Evolutionary conservation across 2,888 invertebrate species (phyloP), one percentile per base, ranked within the genome.

Genomic region (Leptogaster cylindrica): DNA sequence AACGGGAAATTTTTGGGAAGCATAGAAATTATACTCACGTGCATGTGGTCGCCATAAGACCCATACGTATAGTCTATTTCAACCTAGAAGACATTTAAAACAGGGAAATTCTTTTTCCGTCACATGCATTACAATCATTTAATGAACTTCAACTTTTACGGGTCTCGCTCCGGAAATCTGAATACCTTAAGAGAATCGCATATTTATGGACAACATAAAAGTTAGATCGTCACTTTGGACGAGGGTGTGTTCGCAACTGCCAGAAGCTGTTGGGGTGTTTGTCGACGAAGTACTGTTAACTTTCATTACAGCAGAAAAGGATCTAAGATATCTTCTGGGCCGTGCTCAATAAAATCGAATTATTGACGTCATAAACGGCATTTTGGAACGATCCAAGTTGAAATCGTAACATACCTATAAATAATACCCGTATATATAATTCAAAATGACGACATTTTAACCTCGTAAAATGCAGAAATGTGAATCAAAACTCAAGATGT

Each of bases 181-280:
- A 27, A n/a, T 14, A 27, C 61, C 27, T 6, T 12, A 18, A 27
- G 61, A 27, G 44, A 44, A 61, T 61, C 61, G 41, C 44, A 44
- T 44, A 61, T 61, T 61, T 61, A 61, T 61, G 61, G 28, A 61
- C 41, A 16, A 5, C 28, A 61, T 61, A 61, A 61, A 61, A 18
- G 27, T 61, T 39, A 58, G 41, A n/a, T 41, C 44, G 44, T 23
- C 61, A 61, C 14, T 44, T 14, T 23, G 28, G 23, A 44, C 44
- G 31, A 61, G 27, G 20, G 1, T 6, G 12, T 6, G 46, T 16
- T n/a, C 18, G 16, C 2, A 23, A 23, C 14, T n/a, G 16, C n/a
- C 20, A 23, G 31, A 31, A 8, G 5, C 6, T 7, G 18, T n/a
- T 3, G 33, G 33, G 36, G 33, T 36, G 33, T 36, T 33, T 55